phyloP scores from a whole-genome alignment of 2,888 invertebrate genomes.

The Ennomos fuscantarius region DNA sequence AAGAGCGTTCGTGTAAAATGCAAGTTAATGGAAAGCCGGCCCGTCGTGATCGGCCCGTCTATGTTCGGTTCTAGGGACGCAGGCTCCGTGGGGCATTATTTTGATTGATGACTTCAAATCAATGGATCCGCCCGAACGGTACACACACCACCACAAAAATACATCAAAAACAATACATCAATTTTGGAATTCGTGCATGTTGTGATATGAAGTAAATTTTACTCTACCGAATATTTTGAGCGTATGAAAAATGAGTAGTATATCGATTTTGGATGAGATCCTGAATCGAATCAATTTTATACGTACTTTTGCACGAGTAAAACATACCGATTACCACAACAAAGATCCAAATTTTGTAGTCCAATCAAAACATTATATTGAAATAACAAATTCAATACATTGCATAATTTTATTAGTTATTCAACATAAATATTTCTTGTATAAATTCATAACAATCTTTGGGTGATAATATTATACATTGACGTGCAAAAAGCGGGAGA shows the following conservation, averaged over 20 bases:
- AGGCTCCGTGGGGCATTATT: slow-evolving; percentile 65
- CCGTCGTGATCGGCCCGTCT: slow-evolving; percentile 73
- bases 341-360: slow-evolving; percentile 61
- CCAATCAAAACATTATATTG: slow-evolving; percentile 59
- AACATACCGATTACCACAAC: slow-evolving; percentile 35
- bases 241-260: not conserved
- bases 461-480: slow-evolving; percentile 75
- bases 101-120: slow-evolving; percentile 85
- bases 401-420: slow-evolving; percentile 82
- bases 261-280: no score
- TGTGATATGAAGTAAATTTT: slow-evolving; percentile 8
- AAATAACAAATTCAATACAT: slow-evolving; percentile 51
- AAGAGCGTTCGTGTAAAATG: slow-evolving; percentile 17
- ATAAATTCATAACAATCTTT: slow-evolving; percentile 86
- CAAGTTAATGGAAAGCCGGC: slow-evolving; percentile 58
- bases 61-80: slow-evolving; percentile 82
- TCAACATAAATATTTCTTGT: slow-evolving; percentile 84
- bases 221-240: no score
- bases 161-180: slow-evolving; percentile 12
- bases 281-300: no score
- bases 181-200: not conserved
- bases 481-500: slow-evolving; percentile 46
- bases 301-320: not conserved
- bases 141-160: slow-evolving; percentile 22
- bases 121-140: slow-evolving; percentile 73